Conservation (phyloP, 2,797 vertebrate genomes). For the Megalops cyprinoides region DNA sequence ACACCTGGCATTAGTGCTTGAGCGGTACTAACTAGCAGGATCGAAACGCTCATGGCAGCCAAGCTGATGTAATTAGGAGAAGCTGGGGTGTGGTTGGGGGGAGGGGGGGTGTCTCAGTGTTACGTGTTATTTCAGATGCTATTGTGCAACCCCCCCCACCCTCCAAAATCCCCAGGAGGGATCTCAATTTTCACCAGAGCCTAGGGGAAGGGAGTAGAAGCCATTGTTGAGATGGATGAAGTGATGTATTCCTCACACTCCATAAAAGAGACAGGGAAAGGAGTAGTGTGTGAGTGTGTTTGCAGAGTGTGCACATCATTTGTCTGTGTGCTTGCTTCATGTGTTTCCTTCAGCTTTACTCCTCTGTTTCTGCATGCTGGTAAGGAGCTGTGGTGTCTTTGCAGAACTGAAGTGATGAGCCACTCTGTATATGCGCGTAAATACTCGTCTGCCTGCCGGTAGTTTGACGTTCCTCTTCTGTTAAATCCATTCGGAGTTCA, state of each 20-base stretch:
- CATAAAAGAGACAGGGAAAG: no score
- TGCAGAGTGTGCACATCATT: no score
- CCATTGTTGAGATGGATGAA: neutral
- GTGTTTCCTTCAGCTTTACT: no score
- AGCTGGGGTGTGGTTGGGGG: no score
- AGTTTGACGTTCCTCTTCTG: neutral
- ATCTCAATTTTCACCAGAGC: conserved; percentile 12
- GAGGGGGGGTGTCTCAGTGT: conserved; percentile 29
- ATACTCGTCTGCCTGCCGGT: neutral
- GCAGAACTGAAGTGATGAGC: no score
- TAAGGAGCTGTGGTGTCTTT: neutral
- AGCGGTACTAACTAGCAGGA: conserved; percentile 34
- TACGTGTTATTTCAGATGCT: conserved; percentile 46
- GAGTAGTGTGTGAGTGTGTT: no score
- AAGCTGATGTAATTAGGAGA: conserved; percentile 41
- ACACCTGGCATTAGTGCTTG: neutral
- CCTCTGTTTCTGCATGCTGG: neutral
- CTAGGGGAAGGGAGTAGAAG: neutral
- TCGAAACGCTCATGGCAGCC: conserved; percentile 37
- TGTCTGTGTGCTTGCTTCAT: no score
- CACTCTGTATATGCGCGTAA: no score
- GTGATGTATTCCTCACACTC: no score
- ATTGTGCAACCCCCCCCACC: neutral
- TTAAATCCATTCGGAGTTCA: neutral
- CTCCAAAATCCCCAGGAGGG: neutral